These are phyloP conservation scores for Polymixis lichenea DNA, from an alignment of 2,888 invertebrate genomes.

Conservation along the genomic window DNA sequence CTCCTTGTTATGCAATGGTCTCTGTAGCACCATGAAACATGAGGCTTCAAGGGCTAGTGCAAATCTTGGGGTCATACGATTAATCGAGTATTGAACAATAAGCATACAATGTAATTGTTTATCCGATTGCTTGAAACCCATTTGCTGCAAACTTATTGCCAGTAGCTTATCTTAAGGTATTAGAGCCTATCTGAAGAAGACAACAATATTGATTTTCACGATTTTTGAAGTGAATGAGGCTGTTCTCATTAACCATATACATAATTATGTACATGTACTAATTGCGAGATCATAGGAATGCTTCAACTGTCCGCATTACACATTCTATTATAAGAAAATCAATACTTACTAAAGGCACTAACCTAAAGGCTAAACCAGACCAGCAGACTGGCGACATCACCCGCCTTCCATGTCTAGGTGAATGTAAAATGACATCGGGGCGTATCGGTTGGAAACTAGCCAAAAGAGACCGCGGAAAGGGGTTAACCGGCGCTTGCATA, in stretches of 20 bases:
- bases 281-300: not conserved
- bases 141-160: not conserved
- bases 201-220: too few relatives aligned
- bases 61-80: too few relatives aligned
- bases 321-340: constrained; percentile 1
- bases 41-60: too few relatives aligned
- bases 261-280: too few relatives aligned
- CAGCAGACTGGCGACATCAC: constrained; percentile 32
- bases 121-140: not conserved
- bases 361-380: constrained; percentile 18
- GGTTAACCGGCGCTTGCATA: constrained; percentile 50
- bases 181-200: too few relatives aligned
- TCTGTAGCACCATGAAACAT: too few relatives aligned
- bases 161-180: not conserved
- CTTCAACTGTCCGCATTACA: too few relatives aligned
- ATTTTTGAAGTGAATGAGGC: too few relatives aligned
- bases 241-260: too few relatives aligned
- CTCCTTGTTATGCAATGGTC: too few relatives aligned
- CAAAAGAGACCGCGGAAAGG: constrained; percentile 45
- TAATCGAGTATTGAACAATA: too few relatives aligned
- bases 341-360: constrained; percentile 8
- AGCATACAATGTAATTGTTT: not conserved
- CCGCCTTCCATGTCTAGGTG: constrained; percentile 13
- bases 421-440: constrained; percentile 39
- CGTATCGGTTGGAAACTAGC: constrained; percentile 50